phyloP scores from a whole-genome alignment of 1,140 invertebrate species.

The Plectrocnemia conspersa region DNA sequence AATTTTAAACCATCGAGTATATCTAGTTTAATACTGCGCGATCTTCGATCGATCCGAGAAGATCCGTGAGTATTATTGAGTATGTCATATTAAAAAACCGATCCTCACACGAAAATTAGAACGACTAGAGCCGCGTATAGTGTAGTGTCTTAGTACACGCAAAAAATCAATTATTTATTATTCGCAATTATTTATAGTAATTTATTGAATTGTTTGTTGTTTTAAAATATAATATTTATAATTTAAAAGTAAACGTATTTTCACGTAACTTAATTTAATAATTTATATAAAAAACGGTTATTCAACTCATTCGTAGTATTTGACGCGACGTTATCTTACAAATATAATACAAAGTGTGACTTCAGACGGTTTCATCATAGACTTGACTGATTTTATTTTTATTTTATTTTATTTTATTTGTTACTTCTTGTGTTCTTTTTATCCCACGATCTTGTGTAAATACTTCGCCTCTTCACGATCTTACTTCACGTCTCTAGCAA shows the following conservation, averaged over 20 bases:
- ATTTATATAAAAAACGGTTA: constrained; percentile 22
- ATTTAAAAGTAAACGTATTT: constrained; percentile 18
- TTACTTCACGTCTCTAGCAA: constrained; percentile 9
- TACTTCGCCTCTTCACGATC: constrained; percentile 15
- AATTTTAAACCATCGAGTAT: constrained; percentile 18
- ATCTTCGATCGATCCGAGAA: too few species aligned
- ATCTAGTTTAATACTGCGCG: constrained; percentile 20
- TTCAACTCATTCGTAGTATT: constrained; percentile 34
- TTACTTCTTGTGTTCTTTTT: constrained; percentile 9
- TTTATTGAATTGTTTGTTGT: constrained; percentile 34
- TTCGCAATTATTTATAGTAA: constrained; percentile 33
- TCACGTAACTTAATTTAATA: constrained; percentile 11
- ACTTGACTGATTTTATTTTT: constrained; percentile 29
- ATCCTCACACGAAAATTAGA: neutral
- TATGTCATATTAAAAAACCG: too few species aligned
- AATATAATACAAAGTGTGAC: constrained; percentile 21
- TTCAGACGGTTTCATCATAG: constrained; percentile 19
- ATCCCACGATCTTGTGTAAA: constrained; percentile 23
- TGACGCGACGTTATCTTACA: constrained; percentile 21
- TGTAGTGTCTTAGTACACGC: neutral
- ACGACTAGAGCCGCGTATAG: neutral
- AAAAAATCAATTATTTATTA: constrained; percentile 32
- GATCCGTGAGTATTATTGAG: too few species aligned
- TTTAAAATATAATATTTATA: constrained; percentile 24
- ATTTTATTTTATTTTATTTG: constrained; percentile 15